Percentiles rank a stretch among this genome's conserved stretches.
Evolutionary conservation across 1,140 invertebrate genomes (phyloP).

Genomic region (Nymphalis io): DNA sequence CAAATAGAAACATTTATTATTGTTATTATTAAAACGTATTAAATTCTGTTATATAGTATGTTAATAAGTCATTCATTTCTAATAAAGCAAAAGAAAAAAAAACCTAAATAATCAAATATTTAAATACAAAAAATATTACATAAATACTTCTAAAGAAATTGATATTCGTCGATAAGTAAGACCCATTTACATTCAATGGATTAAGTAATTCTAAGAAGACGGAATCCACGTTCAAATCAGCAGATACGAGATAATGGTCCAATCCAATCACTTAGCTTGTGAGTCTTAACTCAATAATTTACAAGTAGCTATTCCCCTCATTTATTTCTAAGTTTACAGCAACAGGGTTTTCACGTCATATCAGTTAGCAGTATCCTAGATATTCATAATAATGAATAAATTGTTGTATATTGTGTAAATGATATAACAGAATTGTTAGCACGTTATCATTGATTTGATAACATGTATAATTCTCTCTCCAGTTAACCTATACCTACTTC

Average conservation of each 20-base stretch:
- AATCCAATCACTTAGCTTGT: slow-evolving; percentile 66
- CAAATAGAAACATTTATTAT: too few species aligned
- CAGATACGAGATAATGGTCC: slow-evolving; percentile 65
- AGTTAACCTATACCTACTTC: too few species aligned
- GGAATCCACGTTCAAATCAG: slow-evolving; percentile 50
- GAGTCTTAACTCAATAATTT: slow-evolving; percentile 54
- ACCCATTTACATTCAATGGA: slow-evolving; percentile 53
- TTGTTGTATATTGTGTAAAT: too few species aligned
- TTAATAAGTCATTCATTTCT: too few species aligned
- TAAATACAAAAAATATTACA: not conserved
- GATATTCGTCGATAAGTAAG: slow-evolving; percentile 23
- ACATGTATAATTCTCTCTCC: too few species aligned
- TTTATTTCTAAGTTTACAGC: slow-evolving; percentile 47
- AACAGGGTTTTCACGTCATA: slow-evolving; percentile 16
- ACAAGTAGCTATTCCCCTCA: slow-evolving; percentile 51
- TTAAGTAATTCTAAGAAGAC: slow-evolving; percentile 54
- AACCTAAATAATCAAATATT: not conserved
- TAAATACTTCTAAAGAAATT: slow-evolving; percentile 14
- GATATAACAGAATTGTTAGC: too few species aligned
- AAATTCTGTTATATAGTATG: too few species aligned
- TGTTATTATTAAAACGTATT: too few species aligned
- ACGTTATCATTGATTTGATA: too few species aligned
- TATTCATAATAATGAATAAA: too few species aligned
- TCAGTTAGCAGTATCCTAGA: not conserved
- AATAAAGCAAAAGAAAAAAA: too few species aligned